Conservation (phyloP, 1,140 invertebrate genomes). For the Alviniconcha marisindica region DNA sequence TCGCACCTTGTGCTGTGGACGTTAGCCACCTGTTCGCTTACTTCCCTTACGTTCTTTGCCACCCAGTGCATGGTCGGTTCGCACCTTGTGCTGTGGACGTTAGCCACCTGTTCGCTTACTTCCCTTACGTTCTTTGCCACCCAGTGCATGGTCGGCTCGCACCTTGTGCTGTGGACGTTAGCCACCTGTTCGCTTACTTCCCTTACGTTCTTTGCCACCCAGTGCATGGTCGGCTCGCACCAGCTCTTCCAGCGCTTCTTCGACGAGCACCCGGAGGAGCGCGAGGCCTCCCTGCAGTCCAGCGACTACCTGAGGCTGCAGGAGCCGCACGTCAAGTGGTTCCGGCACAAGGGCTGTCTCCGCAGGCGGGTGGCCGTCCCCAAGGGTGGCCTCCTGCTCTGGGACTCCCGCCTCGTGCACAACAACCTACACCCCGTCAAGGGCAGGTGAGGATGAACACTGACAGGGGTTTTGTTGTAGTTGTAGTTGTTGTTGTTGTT, state of each 20-base stretch:
- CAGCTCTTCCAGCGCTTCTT: constrained; percentile 49
- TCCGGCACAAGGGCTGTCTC: constrained; percentile 40
- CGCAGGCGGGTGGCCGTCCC: constrained; percentile 49
- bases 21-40: no score
- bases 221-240: constrained; percentile 46
- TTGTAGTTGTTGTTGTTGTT: no score
- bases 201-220: background rate
- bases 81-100: no score
- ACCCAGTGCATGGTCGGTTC: constrained; percentile 48
- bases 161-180: no score
- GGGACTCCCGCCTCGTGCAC: constrained; percentile 48
- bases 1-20: no score
- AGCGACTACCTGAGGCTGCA: constrained; percentile 21
- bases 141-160: constrained; percentile 45
- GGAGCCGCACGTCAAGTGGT: constrained; percentile 46
- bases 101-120: no score
- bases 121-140: background rate
- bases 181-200: no score
- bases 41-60: no score
- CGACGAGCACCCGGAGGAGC: constrained; percentile 22
- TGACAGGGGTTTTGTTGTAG: no score
- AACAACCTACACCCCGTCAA: background rate
- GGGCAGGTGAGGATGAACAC: background rate
- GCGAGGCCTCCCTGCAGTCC: constrained; percentile 32
- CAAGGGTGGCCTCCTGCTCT: constrained; percentile 53